Evolutionary conservation across 2,113 vertebrate species (phyloP), one percentile per base, ranked within the genome.

Genomic region (Myiozetetes cayanensis): DNA sequence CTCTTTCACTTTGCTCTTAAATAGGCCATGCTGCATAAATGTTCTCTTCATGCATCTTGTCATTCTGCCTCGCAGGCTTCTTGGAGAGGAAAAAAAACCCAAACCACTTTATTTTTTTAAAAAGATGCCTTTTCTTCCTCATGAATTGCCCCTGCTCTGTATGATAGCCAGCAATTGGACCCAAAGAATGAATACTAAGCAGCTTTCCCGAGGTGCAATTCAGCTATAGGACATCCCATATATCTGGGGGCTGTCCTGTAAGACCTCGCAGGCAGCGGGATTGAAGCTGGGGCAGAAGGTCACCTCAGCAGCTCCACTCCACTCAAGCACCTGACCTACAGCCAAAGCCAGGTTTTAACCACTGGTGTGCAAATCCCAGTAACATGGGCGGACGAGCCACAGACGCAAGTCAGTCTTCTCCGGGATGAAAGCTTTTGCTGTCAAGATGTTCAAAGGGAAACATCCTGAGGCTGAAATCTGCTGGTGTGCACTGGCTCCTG

Each of bases 1-100:
- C 77, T 93, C 84, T 91, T 96, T 96, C 93, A 91, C 75, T 93
- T 85, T 50, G 55, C 67, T 74, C 85, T 86, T 91, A 95, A 96
- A 90, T 95, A 95, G 95, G 93, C 91, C 95, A 94, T 0, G 12
- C 87, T 91, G 79, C 85, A 94, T 93, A 91, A 94, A 93, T 27
- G 67, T 89, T 95, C 91, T 71, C 88, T 92, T 91, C 70, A 21
- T 91, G 78, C 59, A 27, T 80, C 58, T 74, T 89, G 81, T 92
- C 63, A 55, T 65, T 87, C 81, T 92, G 87, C 84, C 92, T 93
- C 1, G 0, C 66, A 66, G 92, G 50, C 71, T 89, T 92, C 91
- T 87, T 11, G 39, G 59, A 84, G 41, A 24, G 24, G 0, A 30
- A 16, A 44, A 30, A 47, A 27, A 41, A 33, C 3, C 35, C 33